These are phyloP conservation scores for Xiphophorus maculatus DNA, from an alignment of 2,113 vertebrate genomes.

Conservation along the genomic window DNA sequence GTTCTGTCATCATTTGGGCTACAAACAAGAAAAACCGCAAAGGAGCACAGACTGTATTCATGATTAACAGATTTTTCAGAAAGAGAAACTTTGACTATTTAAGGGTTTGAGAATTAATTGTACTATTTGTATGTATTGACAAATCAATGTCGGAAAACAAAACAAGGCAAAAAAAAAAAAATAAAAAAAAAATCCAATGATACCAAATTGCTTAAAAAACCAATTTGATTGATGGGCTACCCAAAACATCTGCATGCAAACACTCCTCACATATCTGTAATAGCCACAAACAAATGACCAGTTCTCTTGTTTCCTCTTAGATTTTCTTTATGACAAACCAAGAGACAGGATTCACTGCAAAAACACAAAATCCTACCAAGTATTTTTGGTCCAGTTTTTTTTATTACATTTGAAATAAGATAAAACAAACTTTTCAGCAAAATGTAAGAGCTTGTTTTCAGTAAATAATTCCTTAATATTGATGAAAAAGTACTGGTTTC, in stretches of 20 bases:
- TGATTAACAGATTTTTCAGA: slow-evolving; percentile 14
- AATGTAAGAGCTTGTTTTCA: too few relatives aligned
- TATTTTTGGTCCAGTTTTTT: too few relatives aligned
- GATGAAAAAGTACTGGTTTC: too few relatives aligned
- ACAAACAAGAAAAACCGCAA: slow-evolving; percentile 1
- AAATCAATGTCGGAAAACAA: slow-evolving; percentile 30
- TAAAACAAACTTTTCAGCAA: too few relatives aligned
- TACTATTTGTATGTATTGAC: slow-evolving; percentile 33
- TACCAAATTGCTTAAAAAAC: slow-evolving; percentile 58
- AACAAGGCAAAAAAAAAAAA: slow-evolving; percentile 38
- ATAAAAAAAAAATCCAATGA: slow-evolving; percentile 34
- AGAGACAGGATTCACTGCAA: slow-evolving; percentile 31
- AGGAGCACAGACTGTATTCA: slow-evolving; percentile 5
- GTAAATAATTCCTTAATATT: too few relatives aligned
- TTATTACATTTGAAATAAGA: too few relatives aligned
- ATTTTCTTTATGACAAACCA: slow-evolving; percentile 49
- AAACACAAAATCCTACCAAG: too few relatives aligned
- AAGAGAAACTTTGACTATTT: slow-evolving; percentile 31
- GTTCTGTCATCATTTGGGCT: slow-evolving; percentile 1
- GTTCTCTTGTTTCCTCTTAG: slow-evolving; percentile 48
- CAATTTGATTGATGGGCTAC: slow-evolving; percentile 52
- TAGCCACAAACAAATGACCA: slow-evolving; percentile 54
- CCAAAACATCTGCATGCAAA: slow-evolving; percentile 77
- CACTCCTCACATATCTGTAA: slow-evolving; percentile 67
- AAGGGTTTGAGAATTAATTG: slow-evolving; percentile 42